Base-by-base conservation (phyloP, 2,888 invertebrate genomes). In the Adineta ricciae region DNA sequence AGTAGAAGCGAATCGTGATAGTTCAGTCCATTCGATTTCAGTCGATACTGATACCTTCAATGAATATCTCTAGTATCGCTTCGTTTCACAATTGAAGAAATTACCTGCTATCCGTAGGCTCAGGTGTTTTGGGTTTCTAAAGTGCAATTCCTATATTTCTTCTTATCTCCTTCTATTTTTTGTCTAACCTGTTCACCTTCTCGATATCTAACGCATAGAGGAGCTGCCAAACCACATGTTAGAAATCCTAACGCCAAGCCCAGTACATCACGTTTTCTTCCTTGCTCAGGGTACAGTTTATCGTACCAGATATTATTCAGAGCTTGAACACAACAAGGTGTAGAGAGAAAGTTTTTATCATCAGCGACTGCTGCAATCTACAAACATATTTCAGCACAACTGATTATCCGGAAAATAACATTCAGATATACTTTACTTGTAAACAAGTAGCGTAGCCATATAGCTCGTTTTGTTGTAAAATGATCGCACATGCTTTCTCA, bases 381-480 rank as follows among this genome's bases (percentile, higher is more conserved):
- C 3, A 21, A n/a, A 38, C 36, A 73, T 19, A 56, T n/a, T 64
- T 49, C 49, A 49, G 19, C 2, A 50, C 3, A 64, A 64, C 5
- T 32, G 5, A 9, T 0, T 27, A 32, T 16, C 27, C 19, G 5
- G 1, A 24, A 21, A 24, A 36, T 0, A 24, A 41, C 2, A 14
- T 7, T 41, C 5, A 46, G 11, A 64, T 64, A 5, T 27, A 64
- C 16, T 32, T 27, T 64, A 78, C 78, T 41, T 78, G 78, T 24
- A 78, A n/a, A 78, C 78, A 78, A 41, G 21, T 78, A 2, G 41
- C 38, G 41, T 78, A 24, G 24, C 78, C 78, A 78, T 41, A 78
- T 2, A 78, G 78, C n/a, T 78, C 78, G n/a, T n/a, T 78, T 78
- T 41, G 78, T 78, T 41, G 38, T 78, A 78, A 78, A 41, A 78